Evolutionary conservation across 2,113 vertebrate genomes (phyloP).

Genomic region (Taurulus bubalis): DNA sequence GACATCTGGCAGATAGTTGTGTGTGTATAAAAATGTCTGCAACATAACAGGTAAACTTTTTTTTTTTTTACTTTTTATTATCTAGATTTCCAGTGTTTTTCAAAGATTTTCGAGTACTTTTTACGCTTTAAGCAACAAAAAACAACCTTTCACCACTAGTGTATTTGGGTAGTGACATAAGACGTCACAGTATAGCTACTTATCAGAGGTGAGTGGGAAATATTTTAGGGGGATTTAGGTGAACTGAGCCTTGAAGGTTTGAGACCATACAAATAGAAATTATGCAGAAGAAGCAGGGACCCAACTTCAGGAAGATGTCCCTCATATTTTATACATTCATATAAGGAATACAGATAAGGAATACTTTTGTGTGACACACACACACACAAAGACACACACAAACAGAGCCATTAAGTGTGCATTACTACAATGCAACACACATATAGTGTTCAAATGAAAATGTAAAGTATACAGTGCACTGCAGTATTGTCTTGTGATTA

Average conservation of each 20-base stretch:
- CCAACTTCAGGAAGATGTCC: not conserved
- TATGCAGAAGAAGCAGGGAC: not conserved
- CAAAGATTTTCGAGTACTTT: not conserved
- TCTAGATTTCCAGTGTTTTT: not conserved
- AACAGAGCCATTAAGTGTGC: not conserved
- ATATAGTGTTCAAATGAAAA: not conserved
- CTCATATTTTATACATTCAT: constrained; percentile 6
- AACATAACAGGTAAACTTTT: not conserved
- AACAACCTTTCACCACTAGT: not conserved
- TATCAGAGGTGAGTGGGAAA: not conserved
- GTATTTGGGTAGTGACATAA: not conserved
- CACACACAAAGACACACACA: not conserved
- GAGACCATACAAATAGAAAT: not conserved
- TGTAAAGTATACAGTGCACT: not conserved
- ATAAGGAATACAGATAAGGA: too few species aligned
- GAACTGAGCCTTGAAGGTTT: constrained; percentile 3
- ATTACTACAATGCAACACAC: not conserved
- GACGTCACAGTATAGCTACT: not conserved
- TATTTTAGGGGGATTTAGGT: too few species aligned
- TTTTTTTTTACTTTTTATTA: not conserved
- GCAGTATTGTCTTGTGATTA: not conserved
- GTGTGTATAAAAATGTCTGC: not conserved
- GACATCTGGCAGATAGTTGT: not conserved
- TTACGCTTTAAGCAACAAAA: not conserved
- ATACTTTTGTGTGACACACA: not conserved